Percentiles rank a stretch among this genome's conserved stretches.
Evolutionary conservation across 2,888 invertebrate genomes (phyloP).

Genomic region (Drosophila lutescens): DNA sequence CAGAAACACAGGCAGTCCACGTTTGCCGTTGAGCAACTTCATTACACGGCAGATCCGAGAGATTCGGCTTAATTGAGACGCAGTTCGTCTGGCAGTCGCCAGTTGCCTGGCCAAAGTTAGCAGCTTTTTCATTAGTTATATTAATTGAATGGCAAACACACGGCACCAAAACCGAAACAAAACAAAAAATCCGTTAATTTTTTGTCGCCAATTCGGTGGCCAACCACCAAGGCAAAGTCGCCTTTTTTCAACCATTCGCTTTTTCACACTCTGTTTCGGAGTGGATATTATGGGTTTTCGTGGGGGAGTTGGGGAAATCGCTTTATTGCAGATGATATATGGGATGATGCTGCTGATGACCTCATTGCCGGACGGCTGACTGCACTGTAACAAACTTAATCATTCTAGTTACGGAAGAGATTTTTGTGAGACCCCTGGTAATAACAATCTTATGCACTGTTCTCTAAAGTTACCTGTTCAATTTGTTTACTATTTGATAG

Average conservation of each 20-base stretch:
- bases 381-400: neutral
- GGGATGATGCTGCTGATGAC: conserved; percentile 62
- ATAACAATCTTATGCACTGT: no score
- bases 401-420: no score
- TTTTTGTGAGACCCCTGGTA: no score
- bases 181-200: conserved; percentile 41
- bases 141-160: conserved; percentile 70
- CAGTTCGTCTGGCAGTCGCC: conserved; percentile 37
- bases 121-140: conserved; percentile 75
- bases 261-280: conserved; percentile 40
- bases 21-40: conserved; percentile 39
- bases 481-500: no score
- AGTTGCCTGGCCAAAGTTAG: conserved; percentile 61
- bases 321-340: conserved; percentile 68
- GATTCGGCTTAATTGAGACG: conserved; percentile 65
- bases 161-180: conserved; percentile 18
- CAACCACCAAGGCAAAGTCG: conserved; percentile 19
- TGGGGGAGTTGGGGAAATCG: conserved; percentile 28
- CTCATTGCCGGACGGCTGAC: conserved; percentile 67
- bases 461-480: no score
- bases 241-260: conserved; percentile 43
- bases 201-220: conserved; percentile 48
- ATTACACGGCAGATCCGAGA: conserved; percentile 41
- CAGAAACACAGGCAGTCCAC: conserved; percentile 15
- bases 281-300: conserved; percentile 23